A percentile compares a stretch with the other conserved stretches of the same genome.
phyloP scores from a whole-genome alignment of 92 coral and sea anemone genomes.

The Galaxea fascicularis region DNA sequence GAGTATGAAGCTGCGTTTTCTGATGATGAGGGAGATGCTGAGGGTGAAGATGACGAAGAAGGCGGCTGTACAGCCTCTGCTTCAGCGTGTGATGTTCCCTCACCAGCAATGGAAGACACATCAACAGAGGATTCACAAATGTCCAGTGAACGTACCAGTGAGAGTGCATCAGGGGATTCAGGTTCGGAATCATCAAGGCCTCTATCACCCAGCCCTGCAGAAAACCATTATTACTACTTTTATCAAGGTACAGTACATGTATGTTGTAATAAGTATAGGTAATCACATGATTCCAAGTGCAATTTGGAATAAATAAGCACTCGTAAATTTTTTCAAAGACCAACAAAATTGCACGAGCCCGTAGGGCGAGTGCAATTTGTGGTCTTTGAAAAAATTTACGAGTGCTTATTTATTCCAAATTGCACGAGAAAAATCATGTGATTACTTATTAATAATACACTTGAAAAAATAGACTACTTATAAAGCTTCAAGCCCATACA shows the following conservation, averaged over 20 bases:
- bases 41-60: constrained; percentile 8
- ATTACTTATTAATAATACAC: too few species aligned
- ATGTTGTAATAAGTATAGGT: too few species aligned
- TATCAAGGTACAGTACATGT: constrained; percentile 83
- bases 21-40: constrained; percentile 68
- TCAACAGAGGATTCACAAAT: neutral
- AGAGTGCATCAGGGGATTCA: constrained; percentile 38
- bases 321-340: too few species aligned
- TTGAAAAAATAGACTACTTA: too few species aligned
- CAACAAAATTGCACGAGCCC: too few species aligned
- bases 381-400: too few species aligned
- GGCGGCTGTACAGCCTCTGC: neutral
- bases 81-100: neutral
- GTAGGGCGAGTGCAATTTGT: too few species aligned
- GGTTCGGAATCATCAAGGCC: constrained; percentile 61
- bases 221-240: constrained; percentile 66
- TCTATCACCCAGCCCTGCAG: constrained; percentile 37
- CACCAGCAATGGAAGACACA: neutral
- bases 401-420: too few species aligned
- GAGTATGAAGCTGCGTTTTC: constrained; percentile 92
- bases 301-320: too few species aligned
- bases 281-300: too few species aligned
- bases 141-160: constrained; percentile 11
- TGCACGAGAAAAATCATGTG: too few species aligned
- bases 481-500: too few species aligned